Base-by-base conservation (phyloP, 2,113 vertebrate species). In the Smithornis capensis region DNA sequence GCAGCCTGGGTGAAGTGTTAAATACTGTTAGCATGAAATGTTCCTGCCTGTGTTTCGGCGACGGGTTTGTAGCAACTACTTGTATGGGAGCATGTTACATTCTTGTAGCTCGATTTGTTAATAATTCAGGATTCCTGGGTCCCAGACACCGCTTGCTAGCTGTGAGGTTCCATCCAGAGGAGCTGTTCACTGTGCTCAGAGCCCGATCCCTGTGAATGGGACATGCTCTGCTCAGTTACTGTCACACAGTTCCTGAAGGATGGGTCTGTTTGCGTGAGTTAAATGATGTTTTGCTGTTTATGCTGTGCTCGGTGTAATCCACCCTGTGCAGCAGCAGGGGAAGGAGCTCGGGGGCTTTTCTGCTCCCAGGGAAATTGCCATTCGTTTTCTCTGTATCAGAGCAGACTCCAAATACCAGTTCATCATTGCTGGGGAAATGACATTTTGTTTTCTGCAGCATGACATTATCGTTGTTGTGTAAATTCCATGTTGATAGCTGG, bases 191-290 rank as follows among this genome's bases (percentile, higher is more conserved):
- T 17, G 19, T 62, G 63, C 63, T 77, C 3, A 8, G 10, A 8
- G 71, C 57, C 73, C 19, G 1, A 9, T 33, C 14, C 52, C 84
- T 28, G 73, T 9, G 60, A 24, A 9, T 19, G 21, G 6, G 23
- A 7, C 1, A 0, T 33, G 82, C 74, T 47, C 64, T 3, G 78
- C 77, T 28, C 25, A 4, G 50, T 4, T 10, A 1, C 49, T 0
- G 1, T 7, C 52, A 35, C 31, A 10, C 86, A 10, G 19, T 1
- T 82, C 62, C 86, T 52, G 45, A 13, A 27, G 64, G 82, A 28
- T 1, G 0, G n/a, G 28, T 25, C 63, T 0, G 0, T 23, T 10
- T 23, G 47, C 7, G 3, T 0, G 5, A 52, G 55, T 9, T 42
- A 19, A 47, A 23, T 23, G 7, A 6, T 3, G 5, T 9, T 68